Conservation (phyloP, 2,888 invertebrate genomes). For the Nymphalis c-album region DNA sequence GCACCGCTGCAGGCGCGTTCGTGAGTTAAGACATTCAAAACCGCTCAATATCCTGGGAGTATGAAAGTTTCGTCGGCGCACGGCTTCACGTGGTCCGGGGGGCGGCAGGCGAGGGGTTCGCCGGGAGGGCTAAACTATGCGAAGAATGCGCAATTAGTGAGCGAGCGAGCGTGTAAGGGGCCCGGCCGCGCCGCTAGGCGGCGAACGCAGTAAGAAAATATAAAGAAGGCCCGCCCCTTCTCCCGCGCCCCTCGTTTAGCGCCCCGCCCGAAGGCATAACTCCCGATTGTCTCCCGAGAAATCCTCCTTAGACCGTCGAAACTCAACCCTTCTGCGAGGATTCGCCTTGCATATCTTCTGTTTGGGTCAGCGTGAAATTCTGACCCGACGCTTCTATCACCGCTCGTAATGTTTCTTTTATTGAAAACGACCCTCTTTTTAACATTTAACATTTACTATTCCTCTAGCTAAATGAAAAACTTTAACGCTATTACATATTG, state of each 20-base stretch:
- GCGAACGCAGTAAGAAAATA: conserved; percentile 85
- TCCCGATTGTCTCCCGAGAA: conserved; percentile 80
- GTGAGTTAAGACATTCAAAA: conserved; percentile 82
- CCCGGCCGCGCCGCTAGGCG: conserved; percentile 82
- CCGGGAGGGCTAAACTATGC: conserved; percentile 93
- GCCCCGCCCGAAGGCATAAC: conserved; percentile 81
- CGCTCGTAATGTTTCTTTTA: conserved; percentile 62
- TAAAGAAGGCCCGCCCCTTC: conserved; percentile 84
- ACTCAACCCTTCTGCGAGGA: conserved; percentile 77
- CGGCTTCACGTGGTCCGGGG: conserved; percentile 81
- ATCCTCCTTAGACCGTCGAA: conserved; percentile 77
- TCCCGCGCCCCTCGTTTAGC: conserved; percentile 79
- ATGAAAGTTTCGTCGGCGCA: conserved; percentile 81
- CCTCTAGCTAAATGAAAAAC: conserved; percentile 1
- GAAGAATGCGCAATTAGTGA: conserved; percentile 98
- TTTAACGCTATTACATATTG: not conserved
- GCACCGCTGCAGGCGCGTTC: conserved; percentile 68
- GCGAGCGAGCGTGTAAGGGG: conserved; percentile 86
- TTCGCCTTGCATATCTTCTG: conserved; percentile 75
- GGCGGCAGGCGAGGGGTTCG: conserved; percentile 79
- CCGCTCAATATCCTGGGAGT: conserved; percentile 81
- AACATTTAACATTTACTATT: conserved; percentile 16
- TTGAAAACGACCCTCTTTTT: conserved; percentile 44
- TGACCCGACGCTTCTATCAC: conserved; percentile 63
- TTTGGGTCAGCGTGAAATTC: conserved; percentile 80